Percentiles rank a stretch among this genome's conserved stretches.
Evolutionary conservation across 2,797 vertebrate species (phyloP).

Genomic region (Philypnodon macrostomus): DNA sequence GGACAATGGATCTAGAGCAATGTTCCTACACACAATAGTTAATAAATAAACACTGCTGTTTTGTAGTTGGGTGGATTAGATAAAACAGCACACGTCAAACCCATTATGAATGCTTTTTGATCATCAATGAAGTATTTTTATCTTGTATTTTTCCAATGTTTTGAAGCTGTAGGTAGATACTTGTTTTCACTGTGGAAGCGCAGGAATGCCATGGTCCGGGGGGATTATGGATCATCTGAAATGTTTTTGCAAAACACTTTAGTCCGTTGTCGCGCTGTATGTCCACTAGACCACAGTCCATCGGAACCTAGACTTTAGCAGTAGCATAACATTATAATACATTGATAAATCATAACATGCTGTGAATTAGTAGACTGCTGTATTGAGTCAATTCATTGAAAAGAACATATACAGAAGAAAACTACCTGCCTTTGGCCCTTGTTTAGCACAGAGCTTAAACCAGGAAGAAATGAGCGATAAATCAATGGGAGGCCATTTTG

Average conservation of each 20-base stretch:
- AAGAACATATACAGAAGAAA: slow-evolving; percentile 66
- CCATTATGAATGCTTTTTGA: background rate
- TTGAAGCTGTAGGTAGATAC: background rate
- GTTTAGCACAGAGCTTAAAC: slow-evolving; percentile 74
- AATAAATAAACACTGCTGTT: background rate
- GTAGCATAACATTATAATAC: background rate
- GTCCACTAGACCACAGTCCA: too few species aligned
- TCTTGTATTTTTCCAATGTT: background rate
- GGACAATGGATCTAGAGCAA: background rate
- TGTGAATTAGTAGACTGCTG: slow-evolving; percentile 18
- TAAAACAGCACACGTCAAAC: background rate
- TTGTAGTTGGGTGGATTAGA: background rate
- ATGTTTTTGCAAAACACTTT: too few species aligned
- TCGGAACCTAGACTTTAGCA: too few species aligned
- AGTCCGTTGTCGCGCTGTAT: too few species aligned
- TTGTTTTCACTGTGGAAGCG: background rate
- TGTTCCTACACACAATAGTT: background rate
- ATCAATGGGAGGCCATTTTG: slow-evolving; percentile 77
- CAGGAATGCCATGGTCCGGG: slow-evolving; percentile 36
- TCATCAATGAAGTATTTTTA: background rate
- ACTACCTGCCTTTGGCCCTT: slow-evolving; percentile 75
- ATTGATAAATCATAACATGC: slow-evolving; percentile 2
- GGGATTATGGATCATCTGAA: too few species aligned
- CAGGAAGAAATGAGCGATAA: slow-evolving; percentile 76
- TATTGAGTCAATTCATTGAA: slow-evolving; percentile 48